A percentile compares a stretch with the other conserved stretches of the same genome.
Evolutionary conservation across 2,113 vertebrate species (phyloP).

Genomic region (Pungitius pungitius): DNA sequence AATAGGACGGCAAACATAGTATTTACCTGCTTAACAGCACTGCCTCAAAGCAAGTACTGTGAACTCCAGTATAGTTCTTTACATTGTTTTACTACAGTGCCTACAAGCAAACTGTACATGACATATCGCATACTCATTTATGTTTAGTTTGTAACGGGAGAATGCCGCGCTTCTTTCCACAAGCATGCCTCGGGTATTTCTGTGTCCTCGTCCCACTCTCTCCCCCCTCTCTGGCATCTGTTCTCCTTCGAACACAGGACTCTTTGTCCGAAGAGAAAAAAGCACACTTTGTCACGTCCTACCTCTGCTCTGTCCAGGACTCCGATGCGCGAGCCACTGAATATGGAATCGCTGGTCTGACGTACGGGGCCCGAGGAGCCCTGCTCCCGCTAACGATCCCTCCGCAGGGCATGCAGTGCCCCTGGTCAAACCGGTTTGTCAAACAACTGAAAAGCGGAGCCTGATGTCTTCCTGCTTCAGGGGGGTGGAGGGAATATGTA

Average conservation of each 20-base stretch:
- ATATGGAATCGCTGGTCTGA: constrained; percentile 56
- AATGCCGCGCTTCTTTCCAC: constrained; percentile 39
- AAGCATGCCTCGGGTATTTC: constrained; percentile 44
- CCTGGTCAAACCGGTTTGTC: constrained; percentile 51
- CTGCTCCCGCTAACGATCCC: constrained; percentile 33
- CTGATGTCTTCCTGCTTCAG: constrained; percentile 15
- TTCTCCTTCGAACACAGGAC: constrained; percentile 63
- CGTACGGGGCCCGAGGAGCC: constrained; percentile 34
- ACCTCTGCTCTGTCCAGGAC: constrained; percentile 65
- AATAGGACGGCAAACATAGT: background rate
- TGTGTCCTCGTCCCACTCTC: constrained; percentile 53
- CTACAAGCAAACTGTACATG: constrained; percentile 1
- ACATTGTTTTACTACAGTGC: background rate
- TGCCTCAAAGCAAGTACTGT: background rate
- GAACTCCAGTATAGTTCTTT: background rate
- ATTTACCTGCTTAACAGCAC: constrained; percentile 3
- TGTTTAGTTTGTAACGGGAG: constrained; percentile 23
- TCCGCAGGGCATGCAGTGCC: background rate
- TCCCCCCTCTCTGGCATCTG: constrained; percentile 59
- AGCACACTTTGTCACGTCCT: constrained; percentile 66
- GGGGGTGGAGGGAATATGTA: constrained; percentile 34
- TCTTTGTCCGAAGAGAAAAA: constrained; percentile 70
- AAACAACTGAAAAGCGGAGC: constrained; percentile 11
- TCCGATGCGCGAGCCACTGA: constrained; percentile 44
- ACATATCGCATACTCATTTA: constrained; percentile 15